phyloP scores from a whole-genome alignment of 2,113 vertebrate genomes.

The Xyrauchen texanus region DNA sequence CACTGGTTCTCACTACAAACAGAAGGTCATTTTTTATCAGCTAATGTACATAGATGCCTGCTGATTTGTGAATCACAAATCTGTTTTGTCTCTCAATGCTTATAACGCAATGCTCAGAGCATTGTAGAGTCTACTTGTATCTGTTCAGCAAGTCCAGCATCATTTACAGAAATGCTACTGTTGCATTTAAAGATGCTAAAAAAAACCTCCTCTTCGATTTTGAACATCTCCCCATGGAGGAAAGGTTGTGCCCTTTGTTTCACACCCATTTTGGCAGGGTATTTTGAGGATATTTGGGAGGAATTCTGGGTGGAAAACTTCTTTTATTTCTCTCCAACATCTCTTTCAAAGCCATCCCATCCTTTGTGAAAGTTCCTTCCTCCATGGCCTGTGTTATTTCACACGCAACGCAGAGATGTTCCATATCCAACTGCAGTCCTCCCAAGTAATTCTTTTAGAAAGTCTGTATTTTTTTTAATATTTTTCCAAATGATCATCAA shows the following conservation, averaged over 20 bases:
- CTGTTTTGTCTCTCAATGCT: conserved; percentile 55
- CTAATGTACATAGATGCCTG: conserved; percentile 64
- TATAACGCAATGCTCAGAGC: conserved; percentile 74
- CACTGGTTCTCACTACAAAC: conserved; percentile 92
- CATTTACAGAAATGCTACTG: conserved; percentile 77
- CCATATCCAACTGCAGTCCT: conserved; percentile 14
- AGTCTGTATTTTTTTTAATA: conserved; percentile 66
- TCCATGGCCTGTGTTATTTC: conserved; percentile 26
- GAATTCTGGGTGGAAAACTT: not conserved
- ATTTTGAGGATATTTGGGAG: conserved; percentile 18
- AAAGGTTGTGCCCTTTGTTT: conserved; percentile 22
- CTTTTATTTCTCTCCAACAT: conserved; percentile 15
- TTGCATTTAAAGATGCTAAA: conserved; percentile 71
- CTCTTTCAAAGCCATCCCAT: not conserved
- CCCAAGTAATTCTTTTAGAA: conserved; percentile 62
- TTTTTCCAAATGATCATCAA: conserved; percentile 78
- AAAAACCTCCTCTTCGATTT: conserved; percentile 65
- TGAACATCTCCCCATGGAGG: conserved; percentile 43
- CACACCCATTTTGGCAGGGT: conserved; percentile 28
- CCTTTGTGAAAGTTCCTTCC: conserved; percentile 22
- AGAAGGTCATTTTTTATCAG: conserved; percentile 75
- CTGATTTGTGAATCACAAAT: conserved; percentile 69
- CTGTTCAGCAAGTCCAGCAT: conserved; percentile 68
- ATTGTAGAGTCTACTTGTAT: conserved; percentile 65
- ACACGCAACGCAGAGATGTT: conserved; percentile 36